A percentile compares a stretch with the other conserved stretches of the same genome.
Evolutionary conservation across 2,797 vertebrate genomes (phyloP).

Genomic region (Acrocephalus scirpaceus): DNA sequence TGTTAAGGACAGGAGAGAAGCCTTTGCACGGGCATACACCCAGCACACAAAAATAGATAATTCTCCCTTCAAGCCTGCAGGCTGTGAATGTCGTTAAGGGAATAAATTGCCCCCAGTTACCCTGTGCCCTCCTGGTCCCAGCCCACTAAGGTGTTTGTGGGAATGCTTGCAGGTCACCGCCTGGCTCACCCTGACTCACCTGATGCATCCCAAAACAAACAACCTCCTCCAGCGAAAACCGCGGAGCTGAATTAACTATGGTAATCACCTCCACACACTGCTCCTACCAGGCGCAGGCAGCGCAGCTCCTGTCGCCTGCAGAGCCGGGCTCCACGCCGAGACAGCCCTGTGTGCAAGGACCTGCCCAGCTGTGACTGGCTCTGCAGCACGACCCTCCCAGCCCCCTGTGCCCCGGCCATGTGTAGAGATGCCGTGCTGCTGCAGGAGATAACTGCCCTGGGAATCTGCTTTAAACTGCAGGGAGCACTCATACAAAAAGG

Average conservation of each 20-base stretch:
- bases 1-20: not conserved
- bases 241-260: not conserved
- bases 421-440: not conserved
- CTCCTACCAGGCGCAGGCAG: not conserved
- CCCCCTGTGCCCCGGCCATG: not conserved
- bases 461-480: not conserved
- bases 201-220: constrained; percentile 8
- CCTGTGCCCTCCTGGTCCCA: not conserved
- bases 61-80: not conserved
- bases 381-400: no score
- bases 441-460: not conserved
- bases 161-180: not conserved
- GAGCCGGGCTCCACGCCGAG: not conserved
- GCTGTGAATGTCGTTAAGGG: not conserved
- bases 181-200: not conserved
- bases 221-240: not conserved
- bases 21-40: not conserved
- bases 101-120: constrained; percentile 21
- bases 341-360: not conserved
- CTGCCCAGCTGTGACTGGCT: not conserved
- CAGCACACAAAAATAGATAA: constrained; percentile 19
- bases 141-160: not conserved
- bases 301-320: not conserved
- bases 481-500: not conserved
- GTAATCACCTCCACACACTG: not conserved